Evolutionary conservation across 2,888 invertebrate genomes (phyloP).

Genomic region (Nemotelus pantherinus): DNA sequence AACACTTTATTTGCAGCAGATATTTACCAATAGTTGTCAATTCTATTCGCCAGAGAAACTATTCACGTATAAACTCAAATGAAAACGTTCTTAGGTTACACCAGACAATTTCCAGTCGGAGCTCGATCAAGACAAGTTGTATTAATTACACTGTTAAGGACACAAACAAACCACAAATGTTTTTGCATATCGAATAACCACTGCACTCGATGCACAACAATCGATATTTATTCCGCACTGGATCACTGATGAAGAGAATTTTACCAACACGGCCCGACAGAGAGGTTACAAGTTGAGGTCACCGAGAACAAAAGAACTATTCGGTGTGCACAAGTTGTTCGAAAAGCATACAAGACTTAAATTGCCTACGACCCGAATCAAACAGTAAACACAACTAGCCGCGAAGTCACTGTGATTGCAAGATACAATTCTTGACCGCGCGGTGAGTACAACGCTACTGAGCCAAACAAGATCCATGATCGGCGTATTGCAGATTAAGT

Average conservation of each 20-base stretch:
- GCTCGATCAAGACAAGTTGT: constrained; percentile 19
- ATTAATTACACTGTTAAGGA: constrained; percentile 23
- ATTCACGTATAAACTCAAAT: background rate
- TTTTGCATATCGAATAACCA: background rate
- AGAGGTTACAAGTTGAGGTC: constrained; percentile 28
- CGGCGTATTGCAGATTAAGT: constrained; percentile 19
- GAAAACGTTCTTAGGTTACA: constrained; percentile 13
- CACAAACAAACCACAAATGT: constrained; percentile 22
- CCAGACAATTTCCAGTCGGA: background rate
- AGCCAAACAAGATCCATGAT: constrained; percentile 12
- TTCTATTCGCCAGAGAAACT: too few species aligned
- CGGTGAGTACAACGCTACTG: background rate
- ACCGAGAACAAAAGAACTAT: constrained; percentile 16
- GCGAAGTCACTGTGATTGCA: constrained; percentile 14
- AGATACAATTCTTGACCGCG: constrained; percentile 16
- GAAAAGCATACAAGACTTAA: background rate
- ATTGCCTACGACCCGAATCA: constrained; percentile 12
- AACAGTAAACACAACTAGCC: constrained; percentile 9
- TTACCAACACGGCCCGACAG: background rate
- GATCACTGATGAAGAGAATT: background rate
- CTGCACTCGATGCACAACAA: background rate
- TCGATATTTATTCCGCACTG: too few species aligned
- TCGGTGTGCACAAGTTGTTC: background rate
- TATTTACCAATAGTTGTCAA: too few species aligned
- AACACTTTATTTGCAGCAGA: too few species aligned